These are phyloP conservation scores for Oceanites oceanicus DNA, from an alignment of 2,113 vertebrate genomes.

Conservation along the genomic window DNA sequence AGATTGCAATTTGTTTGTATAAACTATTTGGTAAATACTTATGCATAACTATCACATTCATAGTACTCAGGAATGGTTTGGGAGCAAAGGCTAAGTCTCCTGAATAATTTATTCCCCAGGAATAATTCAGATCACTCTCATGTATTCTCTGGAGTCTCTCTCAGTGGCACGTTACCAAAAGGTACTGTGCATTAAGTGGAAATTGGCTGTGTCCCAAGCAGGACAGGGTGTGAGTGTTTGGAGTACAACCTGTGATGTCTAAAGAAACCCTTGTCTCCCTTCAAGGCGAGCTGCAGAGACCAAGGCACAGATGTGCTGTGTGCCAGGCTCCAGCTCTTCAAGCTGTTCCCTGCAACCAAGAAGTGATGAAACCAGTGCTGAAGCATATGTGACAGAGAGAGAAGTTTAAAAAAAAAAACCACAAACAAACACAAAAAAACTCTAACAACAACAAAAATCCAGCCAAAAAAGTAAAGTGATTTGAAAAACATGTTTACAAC, in stretches of 20 bases:
- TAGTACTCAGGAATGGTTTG: not conserved
- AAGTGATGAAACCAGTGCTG: not conserved
- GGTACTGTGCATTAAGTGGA: not conserved
- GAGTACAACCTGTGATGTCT: not conserved
- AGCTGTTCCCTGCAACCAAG: not conserved
- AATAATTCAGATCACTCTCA: not conserved
- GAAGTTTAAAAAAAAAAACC: not conserved
- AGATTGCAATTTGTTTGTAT: conserved; percentile 9
- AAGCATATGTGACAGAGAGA: not conserved
- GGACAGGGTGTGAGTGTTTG: not conserved
- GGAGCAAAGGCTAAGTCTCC: conserved; percentile 1
- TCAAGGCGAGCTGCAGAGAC: not conserved
- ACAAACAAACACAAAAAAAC: not conserved
- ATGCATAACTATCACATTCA: not conserved
- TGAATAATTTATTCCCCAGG: conserved; percentile 42
- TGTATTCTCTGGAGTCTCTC: not conserved
- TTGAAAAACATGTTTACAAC: too few relatives aligned
- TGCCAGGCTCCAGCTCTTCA: not conserved
- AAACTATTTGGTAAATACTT: conserved; percentile 50
- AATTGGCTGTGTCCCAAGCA: conserved; percentile 1
- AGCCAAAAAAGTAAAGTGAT: not conserved
- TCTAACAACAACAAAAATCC: not conserved
- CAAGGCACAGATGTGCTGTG: not conserved
- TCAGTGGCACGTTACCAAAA: not conserved
- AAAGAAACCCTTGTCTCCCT: not conserved